Base-by-base conservation (phyloP, 2,797 vertebrate species). In the Anas acuta region DNA sequence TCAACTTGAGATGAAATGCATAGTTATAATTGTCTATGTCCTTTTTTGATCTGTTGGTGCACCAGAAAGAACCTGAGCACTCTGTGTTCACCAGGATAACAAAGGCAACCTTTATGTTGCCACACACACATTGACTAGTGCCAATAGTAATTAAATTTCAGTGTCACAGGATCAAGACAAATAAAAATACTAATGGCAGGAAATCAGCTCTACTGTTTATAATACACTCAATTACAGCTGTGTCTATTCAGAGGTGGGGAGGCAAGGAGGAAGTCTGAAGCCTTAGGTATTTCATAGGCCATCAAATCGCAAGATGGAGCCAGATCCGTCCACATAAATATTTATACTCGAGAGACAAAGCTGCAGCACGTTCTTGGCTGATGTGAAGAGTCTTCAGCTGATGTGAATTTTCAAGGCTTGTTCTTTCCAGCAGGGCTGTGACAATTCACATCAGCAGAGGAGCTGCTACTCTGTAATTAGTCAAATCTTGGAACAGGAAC, bases 301-400 rank as follows among this genome's bases (percentile, higher is more conserved):
- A 80, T 64, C 67, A 89, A 87, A 82, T 74, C 13, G 1, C 67
- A 95, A 89, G 64, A 58, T 67, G 19, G 56, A 94, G 67, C 47
- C 43, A 84, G 67, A 86, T 76, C 60, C 1, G 0, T 56, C 57
- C 54, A 61, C 81, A 94, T 93, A 91, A 94, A 91, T 96, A 96
- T 93, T 94, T 91, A 94, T 94, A 84, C 76, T 79, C 80, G 53
- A 67, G 32, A 93, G 28, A 89, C 32, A 88, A 94, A 92, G 69
- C 71, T 91, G 37, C 65, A 69, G 64, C 53, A 90, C 70, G 84
- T 77, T 90, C 71, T 84, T 66, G 43, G 89, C 56, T 91, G 83
- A 90, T 90, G 62, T 56, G 62, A 89, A 67, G 51, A 66, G 33
- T 58, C 47, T 91, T 92, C 84, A 85, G 41, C 62, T 84, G 82